Base-by-base conservation (phyloP, 37 sponge, comb jelly and placozoan genomes). In the Crambe crambe region DNA sequence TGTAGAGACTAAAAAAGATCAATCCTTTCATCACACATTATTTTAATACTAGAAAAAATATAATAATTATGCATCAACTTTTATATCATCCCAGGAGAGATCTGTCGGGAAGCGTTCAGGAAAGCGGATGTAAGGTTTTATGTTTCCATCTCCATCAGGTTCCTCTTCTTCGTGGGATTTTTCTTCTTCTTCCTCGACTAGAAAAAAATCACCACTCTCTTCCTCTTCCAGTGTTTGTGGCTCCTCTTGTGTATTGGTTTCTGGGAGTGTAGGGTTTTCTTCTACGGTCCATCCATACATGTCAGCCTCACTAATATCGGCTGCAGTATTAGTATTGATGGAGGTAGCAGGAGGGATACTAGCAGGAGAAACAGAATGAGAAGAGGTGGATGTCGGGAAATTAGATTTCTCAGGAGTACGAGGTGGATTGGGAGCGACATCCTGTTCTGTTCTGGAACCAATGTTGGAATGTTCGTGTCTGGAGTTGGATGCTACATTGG, bases 51-150 rank as follows among this genome's bases (percentile, higher is more conserved):
- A 58, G 9, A 51, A 15, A n/a, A n/a, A n/a, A n/a, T n/a, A n/a
- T n/a, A n/a, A n/a, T n/a, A n/a, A n/a, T n/a, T n/a, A n/a, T n/a
- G n/a, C n/a, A 62, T 62, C 26, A 21, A 25, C 21, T 35, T 82
- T 35, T 73, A 83, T 41, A 2, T 76, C 56, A 40, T 83, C 75
- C 76, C 76, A 83, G 1, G 69, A 68, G 10, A 83, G 3, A 40
- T 83, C 69, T 12, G 54, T 5, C 31, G 80, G 75, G 31, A 86
- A 79, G 5, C 21, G 32, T 27, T n/a, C 20, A 37, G 61, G 56
- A 42, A 80, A 80, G 20, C 36, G 66, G 30, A 86, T 56, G 34
- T 78, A 72, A 3, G 86, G 40, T 30, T 79, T 72, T 2, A 86
- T 72, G 43, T 30, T 73, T 2, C 74, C 80, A 59, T 78, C 63